These are phyloP conservation scores for Tympanuchus pallidicinctus DNA, from an alignment of 2,113 vertebrate species.

Conservation along the genomic window DNA sequence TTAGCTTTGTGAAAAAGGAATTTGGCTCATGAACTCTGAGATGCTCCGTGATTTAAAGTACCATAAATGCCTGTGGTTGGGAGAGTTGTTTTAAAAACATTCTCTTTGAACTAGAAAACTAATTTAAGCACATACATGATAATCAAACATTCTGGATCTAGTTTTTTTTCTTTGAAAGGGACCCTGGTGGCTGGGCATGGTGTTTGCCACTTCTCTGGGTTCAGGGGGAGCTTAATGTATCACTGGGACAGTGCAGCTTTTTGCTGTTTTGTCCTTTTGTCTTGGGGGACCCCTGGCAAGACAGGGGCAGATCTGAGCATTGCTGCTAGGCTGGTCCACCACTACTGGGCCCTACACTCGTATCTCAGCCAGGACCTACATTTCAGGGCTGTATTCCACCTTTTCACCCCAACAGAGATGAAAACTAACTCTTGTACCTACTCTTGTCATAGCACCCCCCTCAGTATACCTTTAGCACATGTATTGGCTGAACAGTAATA, in stretches of 20 bases:
- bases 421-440: not conserved
- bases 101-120: not conserved
- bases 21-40: not conserved
- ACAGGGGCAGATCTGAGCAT: fast-evolving
- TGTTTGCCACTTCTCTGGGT: not conserved
- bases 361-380: not conserved
- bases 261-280: not conserved
- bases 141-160: not conserved
- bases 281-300: fast-evolving
- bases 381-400: not conserved
- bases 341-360: fast-evolving
- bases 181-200: not conserved
- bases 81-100: not conserved
- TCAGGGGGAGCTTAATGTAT: fast-evolving
- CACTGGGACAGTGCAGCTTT: fast-evolving
- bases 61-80: not conserved
- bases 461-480: not conserved
- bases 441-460: not conserved
- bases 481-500: not conserved
- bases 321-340: not conserved
- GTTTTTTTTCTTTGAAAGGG: not conserved
- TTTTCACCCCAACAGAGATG: too few relatives aligned
- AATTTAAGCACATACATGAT: not conserved
- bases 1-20: not conserved
- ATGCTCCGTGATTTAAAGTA: not conserved